Base-by-base conservation (phyloP, 1,140 invertebrate genomes). In the Pseudachorutes palmiensis region DNA sequence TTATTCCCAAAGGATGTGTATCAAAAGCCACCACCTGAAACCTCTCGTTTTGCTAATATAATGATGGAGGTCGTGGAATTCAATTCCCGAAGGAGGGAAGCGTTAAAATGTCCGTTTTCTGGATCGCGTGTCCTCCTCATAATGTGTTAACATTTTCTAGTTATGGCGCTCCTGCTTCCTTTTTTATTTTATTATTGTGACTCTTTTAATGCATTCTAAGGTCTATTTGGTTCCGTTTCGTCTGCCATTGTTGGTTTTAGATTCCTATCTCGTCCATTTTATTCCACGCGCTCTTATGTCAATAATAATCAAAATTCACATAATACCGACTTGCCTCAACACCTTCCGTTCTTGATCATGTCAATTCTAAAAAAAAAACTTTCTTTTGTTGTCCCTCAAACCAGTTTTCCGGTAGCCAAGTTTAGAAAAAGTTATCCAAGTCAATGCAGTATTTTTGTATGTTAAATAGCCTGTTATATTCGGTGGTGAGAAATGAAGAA, bases 271-370 rank as follows among this genome's bases (percentile, higher is more conserved):
- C 51, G 9, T 22, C 51, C 9, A 5, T n/a, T n/a, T n/a, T n/a
- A n/a, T 5, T 26, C 51, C 51, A 55, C 51, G 51, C 51, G 51
- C 24, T 26, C 51, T 55, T 55, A 55, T 55, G 51, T 55, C 51
- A 55, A 55, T 55, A 55, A 12, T 14, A 55, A 5, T 55, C 51
- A 45, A 12, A 45, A 45, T 45, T 9, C 9, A 12, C 36, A 19
- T 45, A 12, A 9, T 19, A 45, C 9, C 36, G 9, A 12, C 19
- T 45, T 45, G 9, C 19, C 19, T 45, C 19, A 45, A 12, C 9
- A 45, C 36, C 19, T 9, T 19, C 36, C 19, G 9, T 45, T 45
- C 36, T 45, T 12, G 36, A 45, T 9, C 19, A 19, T 45, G 36
- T 45, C 36, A 45, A 45, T 45, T 45, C 9, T 45, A 12, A 45